phyloP scores from a whole-genome alignment of 2,797 vertebrate genomes.

The Glossophaga mutica region DNA sequence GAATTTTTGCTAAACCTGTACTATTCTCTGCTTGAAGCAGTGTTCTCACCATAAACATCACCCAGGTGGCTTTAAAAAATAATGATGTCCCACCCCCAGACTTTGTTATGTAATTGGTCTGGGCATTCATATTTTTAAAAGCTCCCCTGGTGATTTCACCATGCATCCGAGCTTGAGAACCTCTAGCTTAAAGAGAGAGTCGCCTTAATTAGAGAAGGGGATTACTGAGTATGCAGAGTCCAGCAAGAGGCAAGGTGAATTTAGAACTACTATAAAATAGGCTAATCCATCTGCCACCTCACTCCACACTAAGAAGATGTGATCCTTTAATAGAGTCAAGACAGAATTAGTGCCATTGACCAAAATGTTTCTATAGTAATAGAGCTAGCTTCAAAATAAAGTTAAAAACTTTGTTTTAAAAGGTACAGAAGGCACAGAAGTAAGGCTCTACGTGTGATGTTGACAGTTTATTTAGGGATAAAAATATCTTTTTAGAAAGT shows the following conservation, averaged over 20 bases:
- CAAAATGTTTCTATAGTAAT: neutral
- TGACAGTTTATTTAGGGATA: neutral
- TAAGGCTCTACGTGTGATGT: neutral
- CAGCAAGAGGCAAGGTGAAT: neutral
- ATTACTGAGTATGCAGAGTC: neutral
- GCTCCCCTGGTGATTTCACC: neutral
- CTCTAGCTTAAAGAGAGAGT: neutral
- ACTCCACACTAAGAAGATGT: neutral
- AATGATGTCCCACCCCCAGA: neutral
- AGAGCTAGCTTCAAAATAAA: neutral
- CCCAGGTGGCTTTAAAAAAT: neutral
- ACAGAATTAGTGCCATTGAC: neutral
- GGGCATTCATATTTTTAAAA: constrained; percentile 17
- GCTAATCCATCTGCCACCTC: neutral
- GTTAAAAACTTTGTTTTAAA: neutral
- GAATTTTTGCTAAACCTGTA: neutral
- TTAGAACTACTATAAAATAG: neutral
- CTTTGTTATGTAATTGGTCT: constrained; percentile 32
- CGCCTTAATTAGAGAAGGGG: neutral
- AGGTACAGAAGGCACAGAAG: neutral
- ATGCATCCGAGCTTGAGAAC: neutral
- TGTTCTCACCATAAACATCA: neutral
- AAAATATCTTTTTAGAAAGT: neutral
- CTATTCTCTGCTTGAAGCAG: neutral
- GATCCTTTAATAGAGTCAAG: neutral